Conservation (phyloP, 2,888 invertebrate species). For the Horisme vitalbata region DNA sequence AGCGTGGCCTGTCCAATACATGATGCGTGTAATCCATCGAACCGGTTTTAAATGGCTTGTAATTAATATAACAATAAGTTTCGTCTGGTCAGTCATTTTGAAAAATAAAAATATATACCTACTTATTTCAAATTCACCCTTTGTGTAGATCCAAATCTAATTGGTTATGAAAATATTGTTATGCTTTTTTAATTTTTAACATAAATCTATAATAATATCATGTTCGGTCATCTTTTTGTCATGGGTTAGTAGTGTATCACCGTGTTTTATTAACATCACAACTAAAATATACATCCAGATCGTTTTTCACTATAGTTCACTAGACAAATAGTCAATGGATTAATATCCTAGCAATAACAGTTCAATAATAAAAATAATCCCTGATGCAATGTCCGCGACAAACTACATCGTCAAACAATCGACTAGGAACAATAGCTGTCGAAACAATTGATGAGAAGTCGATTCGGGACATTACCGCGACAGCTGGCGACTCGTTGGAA, state of each 20-base stretch:
- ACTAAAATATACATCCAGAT: too few relatives aligned
- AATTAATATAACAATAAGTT: slow-evolving; percentile 27
- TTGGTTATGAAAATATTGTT: too few relatives aligned
- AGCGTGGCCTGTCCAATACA: slow-evolving; percentile 31
- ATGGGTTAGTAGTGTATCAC: too few relatives aligned
- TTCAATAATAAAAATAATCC: slow-evolving; percentile 43
- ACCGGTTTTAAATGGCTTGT: slow-evolving; percentile 45
- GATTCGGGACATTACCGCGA: slow-evolving; percentile 61
- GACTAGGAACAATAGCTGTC: slow-evolving; percentile 63
- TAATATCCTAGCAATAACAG: slow-evolving; percentile 12
- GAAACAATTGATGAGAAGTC: slow-evolving; percentile 73
- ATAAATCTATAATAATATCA: too few relatives aligned
- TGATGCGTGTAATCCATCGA: slow-evolving; percentile 41
- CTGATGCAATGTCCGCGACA: slow-evolving; percentile 35
- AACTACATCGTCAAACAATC: slow-evolving; percentile 54
- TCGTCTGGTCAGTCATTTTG: neutral
- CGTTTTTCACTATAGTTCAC: too few relatives aligned
- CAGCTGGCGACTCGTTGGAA: slow-evolving; percentile 60
- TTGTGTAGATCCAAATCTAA: too few relatives aligned
- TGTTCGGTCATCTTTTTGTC: too few relatives aligned
- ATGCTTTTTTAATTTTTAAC: too few relatives aligned
- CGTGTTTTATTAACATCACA: too few relatives aligned
- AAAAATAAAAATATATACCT: neutral
- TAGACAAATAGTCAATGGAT: too few relatives aligned
- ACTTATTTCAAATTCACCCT: too few relatives aligned